Base-by-base conservation (phyloP, 1,140 invertebrate genomes). In the Hestina assimilis region DNA sequence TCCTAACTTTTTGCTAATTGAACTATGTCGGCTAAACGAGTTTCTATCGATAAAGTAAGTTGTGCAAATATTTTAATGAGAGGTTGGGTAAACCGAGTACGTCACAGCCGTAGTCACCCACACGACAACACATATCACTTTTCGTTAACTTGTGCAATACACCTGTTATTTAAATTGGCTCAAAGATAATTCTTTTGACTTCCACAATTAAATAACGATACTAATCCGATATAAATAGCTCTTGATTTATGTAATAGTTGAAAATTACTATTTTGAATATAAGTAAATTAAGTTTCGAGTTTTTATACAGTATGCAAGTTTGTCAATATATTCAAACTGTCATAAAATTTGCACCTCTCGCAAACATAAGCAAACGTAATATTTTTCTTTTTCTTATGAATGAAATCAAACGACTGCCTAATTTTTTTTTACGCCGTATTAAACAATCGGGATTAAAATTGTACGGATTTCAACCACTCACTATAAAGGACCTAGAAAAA, bases 81-180 rank as follows among this genome's bases (percentile, higher is more conserved):
- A 60, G 56, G 54, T 68, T 65, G 57, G 50, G 66, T 58, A 69
- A 67, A 51, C 15, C 46, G 14, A 21, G 57, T 33, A 69, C 69
- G 71, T 70, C 63, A 52, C 15, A 40, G 38, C 33, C 1, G 50
- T 14, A 8, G 40, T 28, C 54, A 46, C 45, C 54, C 38, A 57
- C 45, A 19, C 17, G 14, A 38, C 33, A 17, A 12, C 35, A 35
- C 43, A 24, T 28, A 46, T 43, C 29, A 43, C 4, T 55, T 79
- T 75, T 73, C 71, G 60, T 67, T 61, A 58, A 68, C 69, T 79
- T 78, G 75, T 77, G 74, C 75, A 79, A 63, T 56, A 66, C 66
- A 74, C 68, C 69, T 79, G 69, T 60, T 55, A 63, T 70, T 68
- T 31, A 61, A 66, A 71, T 72, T 46, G 67, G 50, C 68, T 66